A percentile compares a stretch with the other conserved stretches of the same genome.
phyloP scores from a whole-genome alignment of 2,113 vertebrate species.

The Ailurus styani region DNA sequence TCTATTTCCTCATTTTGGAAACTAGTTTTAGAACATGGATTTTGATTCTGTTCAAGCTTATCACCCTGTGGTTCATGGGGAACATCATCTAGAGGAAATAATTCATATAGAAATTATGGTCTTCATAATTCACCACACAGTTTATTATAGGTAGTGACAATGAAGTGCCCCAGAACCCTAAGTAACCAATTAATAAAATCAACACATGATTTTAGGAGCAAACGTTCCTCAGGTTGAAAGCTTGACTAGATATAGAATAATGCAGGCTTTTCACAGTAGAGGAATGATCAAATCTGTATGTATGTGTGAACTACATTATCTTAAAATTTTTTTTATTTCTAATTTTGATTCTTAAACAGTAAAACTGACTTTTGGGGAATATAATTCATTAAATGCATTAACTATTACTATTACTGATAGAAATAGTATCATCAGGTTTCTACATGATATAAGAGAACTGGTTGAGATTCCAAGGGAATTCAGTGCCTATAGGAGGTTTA shows the following conservation, averaged over 20 bases:
- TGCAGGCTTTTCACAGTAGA: not conserved
- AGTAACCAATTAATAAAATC: constrained; percentile 13
- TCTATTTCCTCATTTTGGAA: not conserved
- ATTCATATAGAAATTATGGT: not conserved
- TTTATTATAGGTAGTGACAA: not conserved
- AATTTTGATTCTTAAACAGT: constrained; percentile 5
- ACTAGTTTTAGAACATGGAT: not conserved
- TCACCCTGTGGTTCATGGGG: not conserved
- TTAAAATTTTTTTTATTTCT: constrained; percentile 2
- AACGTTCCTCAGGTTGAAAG: not conserved
- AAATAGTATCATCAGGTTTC: not conserved
- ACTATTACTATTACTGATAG: not conserved
- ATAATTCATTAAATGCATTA: not conserved
- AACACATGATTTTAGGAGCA: not conserved
- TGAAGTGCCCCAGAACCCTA: not conserved
- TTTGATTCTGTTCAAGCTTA: not conserved
- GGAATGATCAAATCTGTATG: not conserved
- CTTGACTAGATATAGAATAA: not conserved
- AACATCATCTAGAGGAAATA: not conserved
- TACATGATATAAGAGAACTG: not conserved
- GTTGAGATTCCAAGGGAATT: not conserved
- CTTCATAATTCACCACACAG: not conserved
- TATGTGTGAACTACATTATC: not conserved
- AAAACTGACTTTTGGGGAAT: not conserved
- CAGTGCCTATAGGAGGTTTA: not conserved